Conservation (phyloP, 2,888 invertebrate species). For the Diabrotica balteata region DNA sequence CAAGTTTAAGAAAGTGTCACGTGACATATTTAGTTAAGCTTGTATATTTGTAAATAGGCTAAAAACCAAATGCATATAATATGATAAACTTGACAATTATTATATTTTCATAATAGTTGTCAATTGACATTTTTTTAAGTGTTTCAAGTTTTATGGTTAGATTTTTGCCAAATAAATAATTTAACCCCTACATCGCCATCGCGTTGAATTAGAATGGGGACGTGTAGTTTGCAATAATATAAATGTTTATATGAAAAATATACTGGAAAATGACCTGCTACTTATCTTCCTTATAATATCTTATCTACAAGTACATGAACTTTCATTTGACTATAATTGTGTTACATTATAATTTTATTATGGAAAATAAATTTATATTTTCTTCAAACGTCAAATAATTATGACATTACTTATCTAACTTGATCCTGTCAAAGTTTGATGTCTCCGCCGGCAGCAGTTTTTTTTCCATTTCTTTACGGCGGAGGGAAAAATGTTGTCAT, state of each 20-base stretch:
- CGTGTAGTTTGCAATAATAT: slow-evolving; percentile 58
- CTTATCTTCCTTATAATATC: slow-evolving; percentile 20
- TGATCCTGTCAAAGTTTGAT: too few relatives aligned
- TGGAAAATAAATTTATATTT: too few relatives aligned
- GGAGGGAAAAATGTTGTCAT: too few relatives aligned
- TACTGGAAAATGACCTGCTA: slow-evolving; percentile 28
- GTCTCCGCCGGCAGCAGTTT: too few relatives aligned
- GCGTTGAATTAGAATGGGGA: slow-evolving; percentile 53
- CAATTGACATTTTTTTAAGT: slow-evolving; percentile 47
- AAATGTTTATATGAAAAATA: slow-evolving; percentile 36
- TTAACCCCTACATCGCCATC: slow-evolving; percentile 50
- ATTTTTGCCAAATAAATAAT: slow-evolving; percentile 50
- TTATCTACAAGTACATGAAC: slow-evolving; percentile 16
- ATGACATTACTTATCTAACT: too few relatives aligned
- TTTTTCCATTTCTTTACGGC: too few relatives aligned
- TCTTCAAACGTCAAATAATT: too few relatives aligned
- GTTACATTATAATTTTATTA: too few relatives aligned
- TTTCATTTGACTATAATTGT: slow-evolving; percentile 1
- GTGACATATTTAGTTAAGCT: slow-evolving; percentile 57
- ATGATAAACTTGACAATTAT: slow-evolving; percentile 33
- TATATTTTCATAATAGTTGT: slow-evolving; percentile 37
- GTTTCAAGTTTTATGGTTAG: slow-evolving; percentile 53
- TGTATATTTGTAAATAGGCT: slow-evolving; percentile 61
- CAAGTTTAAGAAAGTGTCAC: slow-evolving; percentile 55
- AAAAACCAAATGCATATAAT: slow-evolving; percentile 39